These are phyloP conservation scores for Drosophila picticornis DNA, from an alignment of 2,888 invertebrate species.

Conservation along the genomic window DNA sequence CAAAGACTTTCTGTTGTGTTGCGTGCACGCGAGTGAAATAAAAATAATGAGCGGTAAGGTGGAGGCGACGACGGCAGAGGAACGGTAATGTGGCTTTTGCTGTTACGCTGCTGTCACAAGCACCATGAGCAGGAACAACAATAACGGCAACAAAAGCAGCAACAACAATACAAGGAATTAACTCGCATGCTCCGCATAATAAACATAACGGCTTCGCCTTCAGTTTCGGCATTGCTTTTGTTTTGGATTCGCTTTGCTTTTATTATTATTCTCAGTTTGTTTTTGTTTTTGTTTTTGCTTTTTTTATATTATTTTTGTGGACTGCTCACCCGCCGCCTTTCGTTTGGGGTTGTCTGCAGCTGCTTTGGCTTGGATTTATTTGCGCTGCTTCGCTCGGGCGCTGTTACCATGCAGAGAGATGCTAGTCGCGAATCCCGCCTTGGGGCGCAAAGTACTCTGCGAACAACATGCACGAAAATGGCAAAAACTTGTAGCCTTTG, in stretches of 20 bases:
- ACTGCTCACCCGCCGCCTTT: not conserved
- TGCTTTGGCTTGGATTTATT: constrained; percentile 47
- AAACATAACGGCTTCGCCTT: constrained; percentile 63
- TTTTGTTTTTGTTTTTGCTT: constrained; percentile 6
- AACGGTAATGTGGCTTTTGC: constrained; percentile 23
- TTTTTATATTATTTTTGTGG: not conserved
- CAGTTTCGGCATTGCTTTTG: constrained; percentile 24
- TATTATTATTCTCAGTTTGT: not conserved
- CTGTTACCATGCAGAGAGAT: constrained; percentile 49
- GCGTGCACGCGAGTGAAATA: constrained; percentile 71
- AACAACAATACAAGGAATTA: constrained; percentile 66
- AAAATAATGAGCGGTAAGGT: constrained; percentile 61
- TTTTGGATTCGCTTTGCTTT: constrained; percentile 19
- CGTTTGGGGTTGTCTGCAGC: constrained; percentile 20
- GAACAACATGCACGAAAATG: constrained; percentile 68
- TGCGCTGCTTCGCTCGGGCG: constrained; percentile 23
- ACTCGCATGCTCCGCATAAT: constrained; percentile 77
- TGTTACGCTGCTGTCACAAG: constrained; percentile 33
- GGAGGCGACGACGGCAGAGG: constrained; percentile 7
- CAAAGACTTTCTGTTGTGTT: constrained; percentile 50
- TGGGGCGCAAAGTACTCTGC: constrained; percentile 42
- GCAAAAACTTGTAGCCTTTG: constrained; percentile 70
- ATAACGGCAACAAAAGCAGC: constrained; percentile 17
- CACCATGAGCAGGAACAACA: constrained; percentile 34
- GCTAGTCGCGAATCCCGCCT: constrained; percentile 45